phyloP scores from a whole-genome alignment of 2,797 vertebrate species.

The Urosaurus nigricauda region DNA sequence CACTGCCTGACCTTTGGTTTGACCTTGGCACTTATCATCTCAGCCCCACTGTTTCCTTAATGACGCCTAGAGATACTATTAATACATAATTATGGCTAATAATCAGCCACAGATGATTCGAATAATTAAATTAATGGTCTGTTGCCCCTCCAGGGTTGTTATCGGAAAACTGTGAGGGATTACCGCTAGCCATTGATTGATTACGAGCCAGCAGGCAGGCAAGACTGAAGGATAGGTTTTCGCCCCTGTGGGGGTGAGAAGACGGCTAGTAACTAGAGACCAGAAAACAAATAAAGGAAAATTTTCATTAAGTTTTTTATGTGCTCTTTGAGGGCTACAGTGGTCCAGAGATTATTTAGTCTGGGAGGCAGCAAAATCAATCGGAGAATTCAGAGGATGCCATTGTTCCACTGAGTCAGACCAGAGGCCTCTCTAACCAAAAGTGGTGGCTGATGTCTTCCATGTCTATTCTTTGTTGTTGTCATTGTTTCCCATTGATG shows the following conservation, averaged over 20 bases:
- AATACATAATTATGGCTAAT: constrained; percentile 21
- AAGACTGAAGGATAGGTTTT: neutral
- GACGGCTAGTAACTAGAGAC: neutral
- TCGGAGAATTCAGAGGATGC: too few relatives aligned
- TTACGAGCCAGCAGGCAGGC: neutral
- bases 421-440: too few relatives aligned
- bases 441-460: neutral
- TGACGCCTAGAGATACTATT: neutral
- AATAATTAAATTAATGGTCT: neutral
- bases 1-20: neutral
- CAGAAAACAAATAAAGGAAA: neutral
- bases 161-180: neutral
- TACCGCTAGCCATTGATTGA: neutral
- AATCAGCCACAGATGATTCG: constrained; percentile 15
- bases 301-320: neutral
- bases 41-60: neutral
- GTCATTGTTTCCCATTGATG: too few relatives aligned
- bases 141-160: neutral
- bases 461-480: too few relatives aligned
- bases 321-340: neutral
- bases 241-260: neutral
- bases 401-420: too few relatives aligned
- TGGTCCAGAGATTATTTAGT: neutral
- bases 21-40: neutral
- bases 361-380: neutral